Percentiles rank a stretch among this genome's conserved stretches.
phyloP scores from a whole-genome alignment of 2,797 vertebrate species.

The Spea hammondii region DNA sequence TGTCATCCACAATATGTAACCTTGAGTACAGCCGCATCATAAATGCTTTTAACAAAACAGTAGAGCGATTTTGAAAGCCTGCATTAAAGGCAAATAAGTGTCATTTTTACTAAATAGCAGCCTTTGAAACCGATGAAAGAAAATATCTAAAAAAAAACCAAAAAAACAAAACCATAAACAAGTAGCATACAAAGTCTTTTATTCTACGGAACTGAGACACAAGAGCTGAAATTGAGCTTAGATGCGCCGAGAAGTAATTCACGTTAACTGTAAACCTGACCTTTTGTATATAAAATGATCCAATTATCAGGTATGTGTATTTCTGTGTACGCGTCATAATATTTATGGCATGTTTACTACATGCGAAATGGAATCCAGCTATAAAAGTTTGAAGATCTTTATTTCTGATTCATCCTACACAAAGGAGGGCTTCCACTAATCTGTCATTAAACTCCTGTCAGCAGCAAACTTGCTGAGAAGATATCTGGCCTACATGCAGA shows the following conservation, averaged over 20 bases:
- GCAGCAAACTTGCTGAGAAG: conserved; percentile 26
- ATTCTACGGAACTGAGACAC: too few species aligned
- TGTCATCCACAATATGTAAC: conserved; percentile 43
- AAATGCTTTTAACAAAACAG: conserved; percentile 41
- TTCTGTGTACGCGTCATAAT: neutral
- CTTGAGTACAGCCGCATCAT: conserved; percentile 35
- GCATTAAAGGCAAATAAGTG: conserved; percentile 28
- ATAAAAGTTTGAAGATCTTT: conserved; percentile 35
- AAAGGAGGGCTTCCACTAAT: conserved; percentile 30
- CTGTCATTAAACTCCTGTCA: conserved; percentile 38
- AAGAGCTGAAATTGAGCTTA: too few species aligned
- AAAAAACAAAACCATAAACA: neutral
- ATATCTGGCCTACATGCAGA: conserved; percentile 43
- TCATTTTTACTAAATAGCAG: conserved; percentile 40
- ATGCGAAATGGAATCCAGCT: conserved; percentile 29
- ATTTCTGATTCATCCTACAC: conserved; percentile 20
- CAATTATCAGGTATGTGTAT: neutral
- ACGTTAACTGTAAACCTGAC: neutral
- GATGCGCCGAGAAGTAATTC: too few species aligned
- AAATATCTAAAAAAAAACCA: neutral
- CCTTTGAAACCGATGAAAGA: conserved; percentile 1
- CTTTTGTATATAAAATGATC: neutral
- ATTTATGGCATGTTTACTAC: conserved; percentile 27
- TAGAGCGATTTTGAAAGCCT: conserved; percentile 34
- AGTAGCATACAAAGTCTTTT: too few species aligned